These are phyloP conservation scores for Philhelius pedissequus DNA, from an alignment of 2,888 invertebrate species.

Conservation along the genomic window DNA sequence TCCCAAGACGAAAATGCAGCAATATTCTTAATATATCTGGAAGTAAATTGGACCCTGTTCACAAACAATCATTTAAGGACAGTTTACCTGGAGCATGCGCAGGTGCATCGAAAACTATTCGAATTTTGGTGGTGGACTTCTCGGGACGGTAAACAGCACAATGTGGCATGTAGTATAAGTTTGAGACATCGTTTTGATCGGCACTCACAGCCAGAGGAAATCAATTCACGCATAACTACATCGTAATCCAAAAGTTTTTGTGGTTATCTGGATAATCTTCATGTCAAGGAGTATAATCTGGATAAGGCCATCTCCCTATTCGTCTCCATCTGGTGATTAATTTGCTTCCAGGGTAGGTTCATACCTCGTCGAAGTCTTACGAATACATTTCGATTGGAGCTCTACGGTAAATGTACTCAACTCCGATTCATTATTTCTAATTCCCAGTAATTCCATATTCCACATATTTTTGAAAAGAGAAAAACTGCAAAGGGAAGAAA, in stretches of 20 bases:
- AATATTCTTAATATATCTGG: background rate
- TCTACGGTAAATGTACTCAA: no score
- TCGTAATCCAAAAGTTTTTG: background rate
- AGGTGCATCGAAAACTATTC: background rate
- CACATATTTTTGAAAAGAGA: background rate
- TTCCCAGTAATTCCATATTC: conserved; percentile 4
- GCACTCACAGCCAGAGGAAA: background rate
- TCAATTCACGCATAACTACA: background rate
- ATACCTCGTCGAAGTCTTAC: background rate
- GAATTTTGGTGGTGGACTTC: background rate
- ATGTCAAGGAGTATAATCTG: conserved; percentile 1
- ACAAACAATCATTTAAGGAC: background rate
- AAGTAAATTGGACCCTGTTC: background rate
- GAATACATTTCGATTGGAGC: no score
- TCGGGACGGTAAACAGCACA: background rate
- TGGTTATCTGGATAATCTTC: background rate
- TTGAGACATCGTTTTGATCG: background rate
- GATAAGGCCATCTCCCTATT: background rate
- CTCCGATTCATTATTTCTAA: no score
- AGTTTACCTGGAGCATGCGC: background rate
- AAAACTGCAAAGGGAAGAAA: background rate
- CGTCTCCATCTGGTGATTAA: background rate
- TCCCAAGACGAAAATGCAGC: background rate
- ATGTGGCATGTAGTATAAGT: background rate
- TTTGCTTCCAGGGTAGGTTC: background rate